Evolutionary conservation across 2,113 vertebrate genomes (phyloP).

Genomic region (Apistogramma diplotaenia): DNA sequence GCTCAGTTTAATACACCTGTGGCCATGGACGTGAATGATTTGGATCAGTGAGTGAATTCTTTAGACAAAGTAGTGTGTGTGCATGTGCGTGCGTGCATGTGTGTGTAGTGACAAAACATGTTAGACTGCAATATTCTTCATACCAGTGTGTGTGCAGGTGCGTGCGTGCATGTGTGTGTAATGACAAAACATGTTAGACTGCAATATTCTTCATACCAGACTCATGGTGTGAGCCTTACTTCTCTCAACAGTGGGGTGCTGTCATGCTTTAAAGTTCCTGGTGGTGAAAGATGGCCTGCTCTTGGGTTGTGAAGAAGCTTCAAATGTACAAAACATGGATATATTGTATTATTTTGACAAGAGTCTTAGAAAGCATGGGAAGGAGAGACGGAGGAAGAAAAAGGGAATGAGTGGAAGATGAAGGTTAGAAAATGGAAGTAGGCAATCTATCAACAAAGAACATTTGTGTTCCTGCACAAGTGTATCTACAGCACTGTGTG

Average conservation of each 20-base stretch:
- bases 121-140: no score
- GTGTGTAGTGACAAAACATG: no score
- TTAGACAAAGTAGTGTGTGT: no score
- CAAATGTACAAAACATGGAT: slow-evolving; percentile 22
- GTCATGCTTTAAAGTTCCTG: slow-evolving; percentile 8
- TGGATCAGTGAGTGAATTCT: no score
- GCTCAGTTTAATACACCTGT: no score
- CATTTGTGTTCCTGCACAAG: background rate
- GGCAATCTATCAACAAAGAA: background rate
- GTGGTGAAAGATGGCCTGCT: background rate
- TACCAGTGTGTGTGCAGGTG: no score
- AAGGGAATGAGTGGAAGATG: background rate
- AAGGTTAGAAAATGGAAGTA: background rate
- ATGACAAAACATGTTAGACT: background rate
- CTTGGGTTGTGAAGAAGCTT: background rate
- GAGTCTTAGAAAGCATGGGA: background rate
- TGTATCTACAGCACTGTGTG: background rate
- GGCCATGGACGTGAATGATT: no score
- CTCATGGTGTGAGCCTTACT: background rate
- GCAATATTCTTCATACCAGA: slow-evolving; percentile 11
- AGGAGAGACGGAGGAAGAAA: background rate
- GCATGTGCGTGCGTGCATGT: no score
- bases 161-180: no score
- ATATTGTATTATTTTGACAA: slow-evolving; percentile 35
- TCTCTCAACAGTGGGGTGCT: background rate